phyloP scores from a whole-genome alignment of 1,140 invertebrate genomes.

The Bombus sylvicola region DNA sequence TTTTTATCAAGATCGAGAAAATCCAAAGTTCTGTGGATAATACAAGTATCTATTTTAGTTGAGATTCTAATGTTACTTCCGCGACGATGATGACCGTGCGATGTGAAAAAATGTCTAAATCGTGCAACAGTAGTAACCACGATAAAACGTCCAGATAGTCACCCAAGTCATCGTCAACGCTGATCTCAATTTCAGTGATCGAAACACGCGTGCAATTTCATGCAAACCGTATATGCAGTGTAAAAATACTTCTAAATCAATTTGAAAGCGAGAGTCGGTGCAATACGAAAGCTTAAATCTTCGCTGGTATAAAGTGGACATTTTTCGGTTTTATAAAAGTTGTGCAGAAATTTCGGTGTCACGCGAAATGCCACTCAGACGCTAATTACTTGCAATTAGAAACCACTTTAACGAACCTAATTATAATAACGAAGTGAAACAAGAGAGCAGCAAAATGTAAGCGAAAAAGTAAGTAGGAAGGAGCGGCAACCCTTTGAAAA shows the following conservation, averaged over 20 bases:
- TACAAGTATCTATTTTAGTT: no score
- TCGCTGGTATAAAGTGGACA: background rate
- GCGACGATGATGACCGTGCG: no score
- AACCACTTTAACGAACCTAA: slow-evolving; percentile 73
- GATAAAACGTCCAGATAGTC: no score
- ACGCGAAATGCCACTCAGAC: slow-evolving; percentile 69
- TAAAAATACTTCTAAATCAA: background rate
- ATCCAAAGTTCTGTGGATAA: no score
- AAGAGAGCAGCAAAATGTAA: slow-evolving; percentile 47
- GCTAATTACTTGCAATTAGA: slow-evolving; percentile 75
- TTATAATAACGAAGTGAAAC: slow-evolving; percentile 74
- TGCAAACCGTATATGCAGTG: no score
- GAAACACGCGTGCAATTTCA: no score
- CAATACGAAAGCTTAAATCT: background rate
- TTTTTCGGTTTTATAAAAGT: background rate
- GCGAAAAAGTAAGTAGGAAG: slow-evolving; percentile 1
- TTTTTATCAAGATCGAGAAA: no score
- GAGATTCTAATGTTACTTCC: no score
- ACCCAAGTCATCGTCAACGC: rapidly evolving
- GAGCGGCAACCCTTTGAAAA: background rate
- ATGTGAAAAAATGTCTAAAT: no score
- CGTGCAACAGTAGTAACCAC: no score
- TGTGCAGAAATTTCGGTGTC: slow-evolving; percentile 40
- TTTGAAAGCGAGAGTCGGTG: background rate
- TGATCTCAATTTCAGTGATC: no score